Percentiles rank a stretch among this genome's conserved stretches.
phyloP scores from a whole-genome alignment of 2,797 vertebrate species.

The Lepilemur ruficaudatus region DNA sequence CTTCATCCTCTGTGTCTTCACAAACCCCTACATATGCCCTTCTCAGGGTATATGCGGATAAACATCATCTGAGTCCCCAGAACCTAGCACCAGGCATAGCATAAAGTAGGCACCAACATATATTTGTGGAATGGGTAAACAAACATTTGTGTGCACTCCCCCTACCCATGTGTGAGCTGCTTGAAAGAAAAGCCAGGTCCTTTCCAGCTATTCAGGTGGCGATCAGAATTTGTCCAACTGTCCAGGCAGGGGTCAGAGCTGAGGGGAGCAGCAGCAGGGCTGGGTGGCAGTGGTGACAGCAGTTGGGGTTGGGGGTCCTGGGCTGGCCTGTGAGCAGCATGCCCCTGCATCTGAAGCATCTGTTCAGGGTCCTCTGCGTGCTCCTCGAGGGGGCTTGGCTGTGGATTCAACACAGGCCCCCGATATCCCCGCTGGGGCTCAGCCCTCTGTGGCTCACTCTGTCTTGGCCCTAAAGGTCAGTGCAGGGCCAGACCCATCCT shows the following conservation, averaged over 20 bases:
- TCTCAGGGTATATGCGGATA: background rate
- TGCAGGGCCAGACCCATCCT: background rate
- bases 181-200: background rate
- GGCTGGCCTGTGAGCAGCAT: background rate
- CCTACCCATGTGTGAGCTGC: accelerated
- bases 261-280: background rate
- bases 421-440: background rate
- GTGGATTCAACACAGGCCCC: background rate
- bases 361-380: background rate
- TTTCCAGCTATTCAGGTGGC: background rate
- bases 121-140: background rate
- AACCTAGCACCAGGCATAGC: background rate
- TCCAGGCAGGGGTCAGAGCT: background rate
- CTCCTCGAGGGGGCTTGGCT: background rate
- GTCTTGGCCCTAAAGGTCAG: background rate
- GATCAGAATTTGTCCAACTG: background rate
- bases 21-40: background rate
- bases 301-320: background rate
- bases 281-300: background rate
- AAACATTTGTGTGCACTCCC: accelerated
- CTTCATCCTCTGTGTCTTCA: background rate
- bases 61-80: background rate
- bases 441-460: background rate
- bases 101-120: background rate
- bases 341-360: too few relatives aligned